A percentile compares a stretch with the other conserved stretches of the same genome.
phyloP scores from a whole-genome alignment of 2,113 vertebrate genomes.

The Pteruthius melanotis region DNA sequence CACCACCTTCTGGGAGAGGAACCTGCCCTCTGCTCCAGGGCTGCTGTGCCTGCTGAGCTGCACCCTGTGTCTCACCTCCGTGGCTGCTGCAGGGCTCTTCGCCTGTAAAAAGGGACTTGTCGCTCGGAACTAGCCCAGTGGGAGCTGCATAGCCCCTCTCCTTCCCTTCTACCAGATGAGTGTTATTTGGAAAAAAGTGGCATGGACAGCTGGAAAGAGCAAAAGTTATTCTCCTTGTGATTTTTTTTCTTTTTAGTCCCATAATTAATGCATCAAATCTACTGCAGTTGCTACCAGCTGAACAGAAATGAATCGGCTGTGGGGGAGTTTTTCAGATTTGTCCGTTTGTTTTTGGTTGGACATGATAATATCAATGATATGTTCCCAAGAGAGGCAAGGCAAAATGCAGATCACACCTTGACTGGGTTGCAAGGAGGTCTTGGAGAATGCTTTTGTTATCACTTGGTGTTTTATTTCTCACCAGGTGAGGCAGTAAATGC shows the following conservation, averaged over 20 bases:
- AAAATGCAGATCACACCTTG: conserved; percentile 4
- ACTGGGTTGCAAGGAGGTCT: background rate
- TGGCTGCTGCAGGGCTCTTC: conserved; percentile 67
- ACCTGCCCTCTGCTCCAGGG: conserved; percentile 83
- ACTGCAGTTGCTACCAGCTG: background rate
- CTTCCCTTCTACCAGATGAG: background rate
- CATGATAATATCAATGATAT: background rate
- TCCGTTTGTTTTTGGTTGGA: conserved; percentile 14
- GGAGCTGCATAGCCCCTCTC: background rate
- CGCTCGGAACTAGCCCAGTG: background rate
- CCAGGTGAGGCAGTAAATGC: background rate
- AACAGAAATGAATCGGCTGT: background rate
- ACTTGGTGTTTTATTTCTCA: background rate
- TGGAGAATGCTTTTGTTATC: background rate
- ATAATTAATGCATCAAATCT: conserved; percentile 23
- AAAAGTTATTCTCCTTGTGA: background rate
- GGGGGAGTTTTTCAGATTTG: background rate
- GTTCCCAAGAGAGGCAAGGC: background rate
- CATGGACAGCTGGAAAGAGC: background rate
- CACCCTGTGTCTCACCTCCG: conserved; percentile 70
- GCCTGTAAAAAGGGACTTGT: conserved; percentile 80
- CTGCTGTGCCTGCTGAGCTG: conserved; percentile 80
- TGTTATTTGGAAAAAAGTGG: background rate
- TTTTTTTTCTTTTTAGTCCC: conserved; percentile 15
- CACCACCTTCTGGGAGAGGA: conserved; percentile 87